Conservation (phyloP, 2,113 vertebrate species). For the Turdus rufiventris region DNA sequence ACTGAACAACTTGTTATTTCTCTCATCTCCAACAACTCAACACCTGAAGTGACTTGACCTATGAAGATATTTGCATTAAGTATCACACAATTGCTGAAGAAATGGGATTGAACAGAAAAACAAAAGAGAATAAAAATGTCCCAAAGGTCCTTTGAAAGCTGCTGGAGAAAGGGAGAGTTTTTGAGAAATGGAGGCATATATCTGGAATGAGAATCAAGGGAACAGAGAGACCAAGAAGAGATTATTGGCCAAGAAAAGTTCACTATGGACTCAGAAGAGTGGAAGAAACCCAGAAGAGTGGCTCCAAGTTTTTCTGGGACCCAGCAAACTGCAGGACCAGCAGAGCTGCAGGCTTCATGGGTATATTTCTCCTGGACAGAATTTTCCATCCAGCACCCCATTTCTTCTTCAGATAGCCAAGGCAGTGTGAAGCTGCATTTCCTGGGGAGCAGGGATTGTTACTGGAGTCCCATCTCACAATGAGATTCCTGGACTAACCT, state of each 20-base stretch:
- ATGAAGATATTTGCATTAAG: not conserved
- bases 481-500: not conserved
- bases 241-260: not conserved
- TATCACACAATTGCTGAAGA: not conserved
- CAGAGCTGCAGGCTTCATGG: not conserved
- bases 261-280: not conserved
- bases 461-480: not conserved
- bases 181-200: not conserved
- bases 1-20: not conserved
- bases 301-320: not conserved
- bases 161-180: not conserved
- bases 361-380: not conserved
- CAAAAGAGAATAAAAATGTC: not conserved
- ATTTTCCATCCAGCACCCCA: not conserved
- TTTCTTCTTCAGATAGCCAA: not conserved
- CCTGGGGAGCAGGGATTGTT: not conserved
- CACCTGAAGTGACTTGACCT: slow-evolving; percentile 24
- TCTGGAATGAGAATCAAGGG: not conserved
- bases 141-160: not conserved
- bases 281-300: not conserved
- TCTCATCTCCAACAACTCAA: not conserved
- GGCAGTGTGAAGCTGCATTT: not conserved
- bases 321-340: not conserved
- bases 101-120: not conserved
- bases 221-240: not conserved